A percentile compares a stretch with the other conserved stretches of the same genome.
Evolutionary conservation across 2,888 invertebrate genomes (phyloP).

Genomic region (Dicycla oo): DNA sequence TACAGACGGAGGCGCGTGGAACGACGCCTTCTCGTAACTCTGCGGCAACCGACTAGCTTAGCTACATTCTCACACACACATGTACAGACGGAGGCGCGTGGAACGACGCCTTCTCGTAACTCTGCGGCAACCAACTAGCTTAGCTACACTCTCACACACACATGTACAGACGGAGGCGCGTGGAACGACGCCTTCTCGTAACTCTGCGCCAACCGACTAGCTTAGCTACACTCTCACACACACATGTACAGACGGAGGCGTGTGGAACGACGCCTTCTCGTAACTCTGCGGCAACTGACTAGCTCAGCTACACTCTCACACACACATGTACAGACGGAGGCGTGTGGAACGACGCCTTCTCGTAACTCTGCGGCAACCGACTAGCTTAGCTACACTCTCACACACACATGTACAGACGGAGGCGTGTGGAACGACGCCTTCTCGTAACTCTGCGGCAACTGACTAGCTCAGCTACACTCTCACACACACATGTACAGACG

Average conservation of each 20-base stretch:
- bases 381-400: conserved; percentile 10
- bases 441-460: conserved; percentile 22
- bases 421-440: conserved; percentile 9
- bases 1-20: conserved; percentile 14
- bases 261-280: conserved; percentile 16
- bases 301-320: conserved; percentile 15
- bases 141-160: conserved; percentile 9
- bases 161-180: neutral
- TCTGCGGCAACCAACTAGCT: conserved; percentile 6
- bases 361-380: conserved; percentile 18
- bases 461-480: conserved; percentile 7
- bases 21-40: conserved; percentile 23
- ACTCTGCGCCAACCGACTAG: neutral
- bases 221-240: conserved; percentile 12
- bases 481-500: conserved; percentile 6
- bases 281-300: conserved; percentile 20
- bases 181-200: conserved; percentile 4
- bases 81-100: neutral
- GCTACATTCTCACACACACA: conserved; percentile 9
- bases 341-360: conserved; percentile 16
- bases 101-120: conserved; percentile 14
- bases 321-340: conserved; percentile 9
- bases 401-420: conserved; percentile 1
- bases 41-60: conserved; percentile 21
- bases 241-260: conserved; percentile 1